Base-by-base conservation (phyloP, 1,140 invertebrate genomes). In the Ceratina calcarata region DNA sequence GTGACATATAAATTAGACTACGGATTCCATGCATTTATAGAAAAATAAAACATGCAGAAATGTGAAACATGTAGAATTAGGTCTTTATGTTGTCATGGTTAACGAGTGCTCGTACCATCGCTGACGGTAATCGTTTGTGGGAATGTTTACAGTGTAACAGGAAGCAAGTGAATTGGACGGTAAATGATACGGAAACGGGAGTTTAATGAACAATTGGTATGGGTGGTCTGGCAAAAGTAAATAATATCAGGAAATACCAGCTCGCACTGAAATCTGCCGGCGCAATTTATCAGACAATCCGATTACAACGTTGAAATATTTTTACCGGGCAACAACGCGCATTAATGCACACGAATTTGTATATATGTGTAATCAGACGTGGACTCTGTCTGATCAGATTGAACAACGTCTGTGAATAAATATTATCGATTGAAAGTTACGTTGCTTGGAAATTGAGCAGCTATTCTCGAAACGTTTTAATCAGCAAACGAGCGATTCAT, bases 301-400 rank as follows among this genome's bases (percentile, higher is more conserved):
- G 76, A 78, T 78, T 78, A 72, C 57, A 72, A 24, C 76, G 69
- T 64, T 49, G 76, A 72, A 78, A 78, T 78, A 78, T 78, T 78
- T 72, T 78, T 69, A 55, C 32, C 58, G 60, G 27, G 69, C 60
- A 78, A 72, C 72, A 78, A 55, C 58, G 69, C 51, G 69, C 60
- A 78, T 78, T 78, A 78, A 64, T 32, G 76, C 24, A 27, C 16
- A 72, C 37, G 37, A 45, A 10, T 45, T 45, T 10, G 6, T 6
- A 6, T 10, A 45, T 6, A 78, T 45, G 51, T 79, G 57, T 45
- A 45, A 37, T 57, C 27, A 61, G 61, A 18, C 22, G 27, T 60
- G 57, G 69, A 73, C 64, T 64, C 77, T n/a, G n/a, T n/a, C n/a
- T n/a, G n/a, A n/a, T n/a, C n/a, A n/a, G n/a, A n/a, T n/a, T n/a